Evolutionary conservation across 1,140 invertebrate species (phyloP).

Genomic region (Drosophila ironensis): DNA sequence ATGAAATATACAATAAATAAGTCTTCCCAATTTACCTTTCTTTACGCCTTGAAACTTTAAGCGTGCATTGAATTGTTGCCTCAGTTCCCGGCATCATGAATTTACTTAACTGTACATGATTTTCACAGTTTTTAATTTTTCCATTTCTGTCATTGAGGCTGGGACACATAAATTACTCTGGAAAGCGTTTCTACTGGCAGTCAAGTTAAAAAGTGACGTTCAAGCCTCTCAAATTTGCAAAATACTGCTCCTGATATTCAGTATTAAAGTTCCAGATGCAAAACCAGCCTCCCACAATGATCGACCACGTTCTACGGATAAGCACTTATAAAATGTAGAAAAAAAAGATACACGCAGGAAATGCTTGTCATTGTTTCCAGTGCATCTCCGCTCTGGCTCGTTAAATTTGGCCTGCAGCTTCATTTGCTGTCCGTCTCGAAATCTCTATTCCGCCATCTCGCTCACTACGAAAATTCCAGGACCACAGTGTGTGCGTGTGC

Average conservation of each 20-base stretch:
- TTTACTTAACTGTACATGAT: no score
- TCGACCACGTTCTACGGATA: no score
- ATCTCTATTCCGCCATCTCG: neutral
- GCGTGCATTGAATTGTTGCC: constrained; percentile 19
- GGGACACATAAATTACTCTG: constrained; percentile 45
- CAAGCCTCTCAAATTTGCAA: constrained; percentile 11
- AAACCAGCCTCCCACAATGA: no score
- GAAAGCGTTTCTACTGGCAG: neutral
- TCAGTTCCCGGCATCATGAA: no score
- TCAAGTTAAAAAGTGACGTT: constrained; percentile 52
- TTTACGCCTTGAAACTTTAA: neutral
- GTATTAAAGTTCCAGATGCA: no score
- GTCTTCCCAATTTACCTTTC: neutral
- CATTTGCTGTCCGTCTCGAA: constrained; percentile 3
- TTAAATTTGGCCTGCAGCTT: constrained; percentile 25
- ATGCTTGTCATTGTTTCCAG: neutral
- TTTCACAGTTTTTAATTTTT: constrained; percentile 34
- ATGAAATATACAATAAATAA: neutral
- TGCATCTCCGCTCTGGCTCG: neutral
- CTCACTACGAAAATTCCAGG: neutral
- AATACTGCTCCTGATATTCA: neutral
- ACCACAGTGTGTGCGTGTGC: constrained; percentile 15
- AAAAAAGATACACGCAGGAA: no score
- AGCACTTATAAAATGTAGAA: no score
- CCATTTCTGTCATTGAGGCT: constrained; percentile 8